phyloP scores from a whole-genome alignment of 2,888 invertebrate genomes.

The Scaptomyza parva region DNA sequence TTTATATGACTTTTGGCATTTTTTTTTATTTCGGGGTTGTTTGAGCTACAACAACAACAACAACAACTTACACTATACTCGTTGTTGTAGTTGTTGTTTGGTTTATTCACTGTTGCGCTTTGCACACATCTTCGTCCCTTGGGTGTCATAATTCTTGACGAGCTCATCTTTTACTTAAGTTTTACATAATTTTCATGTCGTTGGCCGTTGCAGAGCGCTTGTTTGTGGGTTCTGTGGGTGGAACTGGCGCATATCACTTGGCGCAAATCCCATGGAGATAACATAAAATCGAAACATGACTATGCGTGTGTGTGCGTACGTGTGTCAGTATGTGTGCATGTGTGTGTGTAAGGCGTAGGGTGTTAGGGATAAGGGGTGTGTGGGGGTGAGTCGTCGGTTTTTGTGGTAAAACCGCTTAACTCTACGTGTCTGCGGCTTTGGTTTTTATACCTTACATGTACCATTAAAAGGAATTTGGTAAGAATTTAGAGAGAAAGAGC shows the following conservation, averaged over 20 bases:
- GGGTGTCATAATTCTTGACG: conserved; percentile 85
- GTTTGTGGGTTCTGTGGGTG: conserved; percentile 8
- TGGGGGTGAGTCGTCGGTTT: conserved; percentile 31
- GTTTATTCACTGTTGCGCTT: conserved; percentile 64
- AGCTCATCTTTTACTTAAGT: conserved; percentile 85
- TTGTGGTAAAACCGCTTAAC: conserved; percentile 77
- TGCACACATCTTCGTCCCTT: conserved; percentile 78
- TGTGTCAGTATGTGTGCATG: conserved; percentile 29
- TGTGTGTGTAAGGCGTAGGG: conserved; percentile 50
- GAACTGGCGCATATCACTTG: conserved; percentile 47
- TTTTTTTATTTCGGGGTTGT: conserved; percentile 41
- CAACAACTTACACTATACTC: conserved; percentile 9
- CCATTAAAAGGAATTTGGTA: conserved; percentile 1
- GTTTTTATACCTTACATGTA: conserved; percentile 11
- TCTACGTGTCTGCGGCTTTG: conserved; percentile 72
- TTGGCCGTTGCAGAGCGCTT: conserved; percentile 53
- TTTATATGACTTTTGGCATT: conserved; percentile 25
- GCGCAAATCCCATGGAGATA: conserved; percentile 76
- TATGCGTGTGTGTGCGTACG: conserved; percentile 51
- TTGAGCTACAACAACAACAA: conserved; percentile 19
- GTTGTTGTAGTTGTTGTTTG: conserved; percentile 32
- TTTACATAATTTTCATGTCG: conserved; percentile 84
- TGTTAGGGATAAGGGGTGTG: not conserved
- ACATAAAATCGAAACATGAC: conserved; percentile 74
- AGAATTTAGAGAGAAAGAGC: conserved; percentile 3